phyloP scores from a whole-genome alignment of 2,113 vertebrate genomes.

The Chaetops frenatus region DNA sequence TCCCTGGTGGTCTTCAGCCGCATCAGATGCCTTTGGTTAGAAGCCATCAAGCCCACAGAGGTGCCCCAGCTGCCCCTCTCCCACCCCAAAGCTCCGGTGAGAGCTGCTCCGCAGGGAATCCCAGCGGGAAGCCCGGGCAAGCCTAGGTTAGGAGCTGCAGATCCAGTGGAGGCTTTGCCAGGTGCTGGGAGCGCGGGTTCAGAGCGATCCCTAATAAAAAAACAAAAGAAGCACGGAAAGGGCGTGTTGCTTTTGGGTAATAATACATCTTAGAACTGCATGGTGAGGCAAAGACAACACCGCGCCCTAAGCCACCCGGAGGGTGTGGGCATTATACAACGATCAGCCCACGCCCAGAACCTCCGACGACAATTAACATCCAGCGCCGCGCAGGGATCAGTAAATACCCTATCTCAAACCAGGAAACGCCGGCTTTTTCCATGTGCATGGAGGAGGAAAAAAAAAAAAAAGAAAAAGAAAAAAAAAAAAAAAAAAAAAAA shows the following conservation, averaged over 20 bases:
- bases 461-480: neutral
- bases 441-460: neutral
- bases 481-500: too few relatives aligned
- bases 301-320: conserved; percentile 7
- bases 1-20: neutral
- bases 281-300: conserved; percentile 29
- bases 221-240: conserved; percentile 1
- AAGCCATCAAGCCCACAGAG: accelerated
- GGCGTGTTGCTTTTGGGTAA: neutral
- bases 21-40: accelerated
- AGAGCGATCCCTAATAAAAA: conserved; percentile 18
- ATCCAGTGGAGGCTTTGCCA: neutral
- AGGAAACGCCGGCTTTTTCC: neutral
- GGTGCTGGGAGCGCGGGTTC: neutral
- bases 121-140: neutral
- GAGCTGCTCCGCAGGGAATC: neutral
- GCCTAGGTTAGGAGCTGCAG: neutral
- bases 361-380: conserved; percentile 14
- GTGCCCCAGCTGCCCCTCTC: accelerated
- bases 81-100: accelerated
- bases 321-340: conserved; percentile 56
- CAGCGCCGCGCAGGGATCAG: neutral
- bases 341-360: conserved; percentile 26
- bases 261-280: conserved; percentile 39
- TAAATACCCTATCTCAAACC: neutral